A percentile compares a stretch with the other conserved stretches of the same genome.
phyloP scores from a whole-genome alignment of 2,113 vertebrate species.

The Cyphomyrus plagiostoma region DNA sequence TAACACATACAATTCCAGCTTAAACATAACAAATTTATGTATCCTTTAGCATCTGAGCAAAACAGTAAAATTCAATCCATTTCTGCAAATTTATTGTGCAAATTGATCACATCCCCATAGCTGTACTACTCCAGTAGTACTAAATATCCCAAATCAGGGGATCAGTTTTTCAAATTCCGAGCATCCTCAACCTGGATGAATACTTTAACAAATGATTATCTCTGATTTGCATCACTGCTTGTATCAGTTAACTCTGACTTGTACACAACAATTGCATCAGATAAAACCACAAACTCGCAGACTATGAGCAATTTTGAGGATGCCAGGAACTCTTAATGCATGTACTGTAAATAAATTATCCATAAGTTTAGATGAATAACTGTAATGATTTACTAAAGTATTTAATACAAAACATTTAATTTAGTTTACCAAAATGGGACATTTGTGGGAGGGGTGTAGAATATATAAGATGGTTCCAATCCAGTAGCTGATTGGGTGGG shows the following conservation, averaged over 20 bases:
- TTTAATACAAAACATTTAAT: background rate
- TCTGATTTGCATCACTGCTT: conserved; percentile 45
- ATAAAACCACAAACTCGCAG: background rate
- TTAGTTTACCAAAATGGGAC: background rate
- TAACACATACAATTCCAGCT: background rate
- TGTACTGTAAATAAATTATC: background rate
- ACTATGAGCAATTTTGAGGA: background rate
- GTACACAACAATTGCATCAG: conserved; percentile 34
- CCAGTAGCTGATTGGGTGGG: background rate
- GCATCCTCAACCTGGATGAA: conserved; percentile 25
- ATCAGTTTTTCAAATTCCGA: background rate
- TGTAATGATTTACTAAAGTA: background rate
- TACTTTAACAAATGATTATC: conserved; percentile 37
- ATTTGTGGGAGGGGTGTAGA: background rate
- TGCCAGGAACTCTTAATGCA: background rate
- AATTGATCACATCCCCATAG: background rate
- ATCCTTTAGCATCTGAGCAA: background rate
- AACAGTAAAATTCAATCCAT: background rate
- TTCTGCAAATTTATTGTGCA: background rate
- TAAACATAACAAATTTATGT: background rate
- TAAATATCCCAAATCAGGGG: conserved; percentile 4
- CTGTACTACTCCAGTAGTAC: background rate
- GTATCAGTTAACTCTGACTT: conserved; percentile 23
- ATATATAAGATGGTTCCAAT: background rate
- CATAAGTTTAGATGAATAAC: background rate